Base-by-base conservation (phyloP, 1,140 invertebrate genomes). In the Hycleus phaleratus region DNA sequence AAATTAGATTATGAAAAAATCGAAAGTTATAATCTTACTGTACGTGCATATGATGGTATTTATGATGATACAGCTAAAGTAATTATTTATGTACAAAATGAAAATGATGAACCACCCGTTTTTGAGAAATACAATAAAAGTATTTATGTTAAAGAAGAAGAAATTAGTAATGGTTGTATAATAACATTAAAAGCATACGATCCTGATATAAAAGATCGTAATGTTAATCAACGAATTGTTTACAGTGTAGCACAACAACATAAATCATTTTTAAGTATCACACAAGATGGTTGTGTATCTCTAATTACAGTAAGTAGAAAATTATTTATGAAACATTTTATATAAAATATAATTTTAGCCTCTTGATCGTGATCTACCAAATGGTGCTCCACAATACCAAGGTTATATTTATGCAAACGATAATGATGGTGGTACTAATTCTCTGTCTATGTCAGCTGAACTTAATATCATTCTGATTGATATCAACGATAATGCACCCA, bases 401-500 rank as follows among this genome's bases (percentile, higher is more conserved):
- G 86, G 93, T 47, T 81, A 87, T 18, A 87, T 97, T 12, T 82
- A 84, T 65, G 93, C 92, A 2, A 79, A 81, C 58, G 93, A 97
- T 73, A 86, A 93, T 68, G 80, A 85, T 56, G 87, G 85, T 1
- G 79, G 70, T 55, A 78, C 74, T 39, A 83, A 73, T 11, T 83
- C 82, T 10, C 71, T 88, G 6, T 75, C 77, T 8, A 77, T 76
- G 1, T 80, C 80, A 1, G 82, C 84, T 0, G 83, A 85, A 69
- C 84, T 95, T 2, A 82, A 84, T 18, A 85, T 95, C 40, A 82
- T 81, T 38, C 71, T 95, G 2, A 81, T 79, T 3, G 91, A 95
- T 66, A 91, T 94, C 52, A 95, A 95, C 69, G 92, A 95, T 68
- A 95, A 95, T 74, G 87, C 87, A 0, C 92, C 93, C 0, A 88